Base-by-base conservation (phyloP, 2,797 vertebrate genomes). In the Siniperca undulata region DNA sequence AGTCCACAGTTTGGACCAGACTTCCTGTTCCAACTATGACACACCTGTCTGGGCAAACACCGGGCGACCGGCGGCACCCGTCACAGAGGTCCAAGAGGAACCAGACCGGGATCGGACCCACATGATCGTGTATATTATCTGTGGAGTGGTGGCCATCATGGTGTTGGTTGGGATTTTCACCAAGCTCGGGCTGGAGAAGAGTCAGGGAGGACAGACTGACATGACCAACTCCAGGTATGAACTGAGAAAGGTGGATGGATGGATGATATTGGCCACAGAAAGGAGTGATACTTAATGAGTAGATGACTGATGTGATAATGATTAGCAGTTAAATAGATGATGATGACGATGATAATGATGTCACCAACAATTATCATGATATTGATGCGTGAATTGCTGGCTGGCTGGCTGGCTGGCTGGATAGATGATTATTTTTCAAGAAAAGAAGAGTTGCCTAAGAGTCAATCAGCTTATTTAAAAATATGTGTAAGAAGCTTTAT, bases 41-140 rank as follows among this genome's bases (percentile, higher is more conserved):
- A 98, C 97, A 2, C 98, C 98, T 0, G 97, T 97, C 7, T 99
- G 98, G 98, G 97, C 98, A 55, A 98, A 98, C 95, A 98, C 97
- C 0, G 97, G 97, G 53, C 94, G 94, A 81, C 97, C 98, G 0
- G 96, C 91, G 0, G 92, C 93, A 20, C 95, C 96, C 0, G 96
- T 97, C 84, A 97, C 97, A 0, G 98, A 98, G 86, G 92, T 95
- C 83, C 94, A 95, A 0, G 94, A 96, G 83, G 96, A 97, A 74
- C 97, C 97, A 2, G 95, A 97, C 89, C 95, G 96, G 0, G 98
- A 99, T 92, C 97, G 96, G 86, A 98, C 97, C 92, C 97, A 99
- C 94, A 98, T 98, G 97, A 98, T 98, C 73, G 98, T 99, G 71
- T 99, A 99, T 91, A 98, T 98, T 87, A 99, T 99, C 94, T 99